phyloP scores from a whole-genome alignment of 2,113 vertebrate genomes.

The Lagopus leucura region DNA sequence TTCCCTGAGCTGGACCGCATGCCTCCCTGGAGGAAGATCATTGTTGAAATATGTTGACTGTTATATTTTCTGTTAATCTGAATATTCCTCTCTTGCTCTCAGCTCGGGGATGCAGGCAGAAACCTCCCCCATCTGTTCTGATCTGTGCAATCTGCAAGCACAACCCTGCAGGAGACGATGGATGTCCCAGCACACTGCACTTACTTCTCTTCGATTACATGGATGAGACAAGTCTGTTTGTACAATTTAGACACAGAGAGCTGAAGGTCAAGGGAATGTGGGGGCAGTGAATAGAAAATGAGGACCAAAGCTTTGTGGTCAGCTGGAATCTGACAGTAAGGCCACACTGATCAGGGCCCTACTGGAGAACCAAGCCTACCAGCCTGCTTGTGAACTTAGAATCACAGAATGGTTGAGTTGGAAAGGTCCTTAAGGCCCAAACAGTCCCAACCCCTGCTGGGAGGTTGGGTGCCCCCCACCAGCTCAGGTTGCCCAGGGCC shows the following conservation, averaged over 20 bases:
- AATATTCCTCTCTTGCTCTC: slow-evolving; percentile 22
- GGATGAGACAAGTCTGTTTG: background rate
- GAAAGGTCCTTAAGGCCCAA: too few species aligned
- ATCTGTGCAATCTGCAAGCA: background rate
- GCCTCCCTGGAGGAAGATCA: slow-evolving; percentile 43
- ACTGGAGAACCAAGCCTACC: background rate
- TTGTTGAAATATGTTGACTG: slow-evolving; percentile 39
- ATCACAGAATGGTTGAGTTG: too few species aligned
- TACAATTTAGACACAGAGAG: background rate
- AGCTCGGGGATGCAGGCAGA: background rate
- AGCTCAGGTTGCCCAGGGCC: too few species aligned
- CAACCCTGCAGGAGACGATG: background rate
- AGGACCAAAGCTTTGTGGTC: fast-evolving
- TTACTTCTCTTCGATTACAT: background rate
- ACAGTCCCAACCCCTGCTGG: too few species aligned
- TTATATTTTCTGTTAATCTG: slow-evolving; percentile 45
- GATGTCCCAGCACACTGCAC: background rate
- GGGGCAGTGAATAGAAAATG: background rate
- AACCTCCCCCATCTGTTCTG: slow-evolving; percentile 16
- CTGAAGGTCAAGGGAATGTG: background rate
- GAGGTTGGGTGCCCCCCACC: too few species aligned
- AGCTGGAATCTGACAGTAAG: background rate
- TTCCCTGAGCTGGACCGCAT: slow-evolving; percentile 36
- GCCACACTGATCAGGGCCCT: background rate
- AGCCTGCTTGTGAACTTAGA: background rate